A percentile compares a stretch with the other conserved stretches of the same genome.
phyloP scores from a whole-genome alignment of 2,113 vertebrate species.

The Salvator merianae region DNA sequence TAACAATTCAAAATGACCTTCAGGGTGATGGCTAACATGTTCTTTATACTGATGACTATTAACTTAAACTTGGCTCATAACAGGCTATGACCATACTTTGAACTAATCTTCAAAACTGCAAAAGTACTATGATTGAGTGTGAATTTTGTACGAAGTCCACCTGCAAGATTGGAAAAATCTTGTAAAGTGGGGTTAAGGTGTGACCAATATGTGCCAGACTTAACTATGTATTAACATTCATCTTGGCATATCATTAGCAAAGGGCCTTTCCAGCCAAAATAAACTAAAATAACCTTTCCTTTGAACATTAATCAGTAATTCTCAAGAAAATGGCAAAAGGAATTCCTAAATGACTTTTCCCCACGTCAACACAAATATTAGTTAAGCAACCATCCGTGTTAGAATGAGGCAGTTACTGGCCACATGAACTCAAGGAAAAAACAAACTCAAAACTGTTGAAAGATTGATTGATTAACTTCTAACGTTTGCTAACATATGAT shows the following conservation, averaged over 20 bases:
- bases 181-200: slow-evolving; percentile 30
- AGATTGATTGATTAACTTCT: slow-evolving; percentile 43
- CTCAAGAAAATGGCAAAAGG: slow-evolving; percentile 42
- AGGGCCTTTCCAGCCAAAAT: slow-evolving; percentile 62
- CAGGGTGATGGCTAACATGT: not conserved
- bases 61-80: not conserved
- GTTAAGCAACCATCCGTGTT: slow-evolving; percentile 62
- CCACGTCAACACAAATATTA: slow-evolving; percentile 41
- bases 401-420: slow-evolving; percentile 43
- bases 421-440: slow-evolving; percentile 43
- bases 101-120: accelerated
- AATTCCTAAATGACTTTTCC: slow-evolving; percentile 51
- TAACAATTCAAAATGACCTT: not conserved
- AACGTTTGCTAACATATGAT: slow-evolving; percentile 6
- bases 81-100: not conserved
- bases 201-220: slow-evolving; percentile 50
- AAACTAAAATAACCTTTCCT: slow-evolving; percentile 58
- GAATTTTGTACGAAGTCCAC: not conserved
- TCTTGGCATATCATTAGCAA: slow-evolving; percentile 18
- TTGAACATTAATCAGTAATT: slow-evolving; percentile 61
- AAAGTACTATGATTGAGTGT: slow-evolving; percentile 7
- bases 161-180: slow-evolving; percentile 28
- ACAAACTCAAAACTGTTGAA: slow-evolving; percentile 24
- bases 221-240: slow-evolving; percentile 52
- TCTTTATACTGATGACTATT: not conserved